Base-by-base conservation (phyloP, 92 coral and sea anemone species). In the Pocillopora grandis region DNA sequence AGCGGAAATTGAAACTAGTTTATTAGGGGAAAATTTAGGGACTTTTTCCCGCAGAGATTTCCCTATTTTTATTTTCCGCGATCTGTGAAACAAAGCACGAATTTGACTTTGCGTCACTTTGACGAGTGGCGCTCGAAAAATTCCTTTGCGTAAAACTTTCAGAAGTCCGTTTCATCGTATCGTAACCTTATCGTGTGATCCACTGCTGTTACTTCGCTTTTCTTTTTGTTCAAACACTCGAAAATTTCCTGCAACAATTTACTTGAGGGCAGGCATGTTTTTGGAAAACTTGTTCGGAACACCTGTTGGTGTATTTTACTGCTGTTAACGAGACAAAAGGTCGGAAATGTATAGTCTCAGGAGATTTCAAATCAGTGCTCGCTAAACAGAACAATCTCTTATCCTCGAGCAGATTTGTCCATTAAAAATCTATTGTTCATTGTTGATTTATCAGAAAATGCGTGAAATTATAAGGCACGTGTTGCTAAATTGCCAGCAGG, bases 271-370 rank as follows among this genome's bases (percentile, higher is more conserved):
- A 35, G 31, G 70, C 70, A 20, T 66, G 23, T 74, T 74, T 33
- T 33, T 6, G 76, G 76, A 80, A 80, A 67, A 72, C 74, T 42
- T 33, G 31, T 58, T 36, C 78, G 52, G 56, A 72, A 82, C 86
- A 82, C 86, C 86, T 82, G 79, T 82, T 80, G 49, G 3, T 18
- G 17, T 27, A 62, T 72, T 74, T 58, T 42, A 69, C 72, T 82
- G 64, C 79, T 61, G 58, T 19, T 9, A 37, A 23, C 35, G 79
- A 16, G 86, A 82, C 79, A 82, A 82, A 73, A 33, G 86, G 63
- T 49, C 71, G 79, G 80, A 82, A 59, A 74, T 61, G 23, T 59
- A 42, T 49, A 61, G 5, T 74, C 86, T 82, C 86, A 14, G 60
- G 79, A 74, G 86, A 82, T 55, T 82, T 68, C 66, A 80, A 80